Evolutionary conservation across 2,888 invertebrate genomes (phyloP), one percentile per base, ranked within the genome.

Genomic region (Sepiola atlantica): DNA sequence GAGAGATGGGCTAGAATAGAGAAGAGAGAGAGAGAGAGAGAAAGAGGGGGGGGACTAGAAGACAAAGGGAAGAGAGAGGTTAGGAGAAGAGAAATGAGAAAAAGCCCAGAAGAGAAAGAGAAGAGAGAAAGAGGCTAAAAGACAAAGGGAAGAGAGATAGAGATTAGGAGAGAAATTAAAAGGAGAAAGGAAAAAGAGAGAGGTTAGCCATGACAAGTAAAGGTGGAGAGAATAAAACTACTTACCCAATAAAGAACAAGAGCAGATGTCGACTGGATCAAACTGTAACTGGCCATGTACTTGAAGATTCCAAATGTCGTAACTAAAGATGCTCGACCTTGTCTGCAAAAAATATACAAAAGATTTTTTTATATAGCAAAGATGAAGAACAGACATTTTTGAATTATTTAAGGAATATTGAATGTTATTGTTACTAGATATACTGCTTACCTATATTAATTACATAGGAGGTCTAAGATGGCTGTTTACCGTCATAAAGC

Each of bases 281-380:
- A 98, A 94, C 98, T 98, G 97, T 99, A 99, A 95, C 98, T 98
- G 94, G 98, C 98, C 98, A 99, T 99, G 97, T 98, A 99, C 97
- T 99, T 99, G 97, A 99, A 99, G 94, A 98, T 98, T 12, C 98
- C 98, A 97, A 99, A 99, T 92, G 98, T 98, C 0, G 99, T 99
- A 95, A 98, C 98, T 95, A 99, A 97, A 0, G 99, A 98, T 96
- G 98, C 98, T 16, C 99, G 98, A 10, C 98, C 98, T 96, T 98
- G 97, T 94, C 97, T 97, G 95, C 94, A 95, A 95, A 94, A 92
- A 94, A 35, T 28, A 94, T 45, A 45, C 45, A 45, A 45, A 1
- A 77, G 8, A 24, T 61, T 21, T 2, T 61, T 8, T 61, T 61
- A 24, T 24, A 61, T 21, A 61, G 24, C 57, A 24, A 61, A 61